Base-by-base conservation (phyloP, 2,797 vertebrate genomes). In the Garrulus glandarius region DNA sequence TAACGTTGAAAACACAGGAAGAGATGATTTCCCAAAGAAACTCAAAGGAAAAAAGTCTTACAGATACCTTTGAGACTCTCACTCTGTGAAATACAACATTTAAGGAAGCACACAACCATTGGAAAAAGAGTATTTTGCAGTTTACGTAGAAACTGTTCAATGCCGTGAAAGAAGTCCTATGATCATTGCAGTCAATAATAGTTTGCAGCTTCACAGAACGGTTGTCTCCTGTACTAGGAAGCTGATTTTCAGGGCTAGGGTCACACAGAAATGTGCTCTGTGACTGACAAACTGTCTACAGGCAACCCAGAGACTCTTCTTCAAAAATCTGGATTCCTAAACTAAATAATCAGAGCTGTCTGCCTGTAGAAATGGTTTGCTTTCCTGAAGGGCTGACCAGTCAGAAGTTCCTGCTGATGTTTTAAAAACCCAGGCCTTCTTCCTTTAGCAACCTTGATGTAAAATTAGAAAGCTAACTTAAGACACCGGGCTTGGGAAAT, bases 381-480 rank as follows among this genome's bases (percentile, higher is more conserved):
- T 92, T 67, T 88, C 56, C 49, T 79, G 37, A 67, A 47, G 36
- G 59, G 63, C 34, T 94, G 83, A 72, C 29, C 65, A 87, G 63
- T 36, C 50, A 88, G 44, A 36, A 80, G 27, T 36, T 78, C 21
- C 36, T 71, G 81, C 29, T 32, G 37, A 23, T 29, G 49, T 81
- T 87, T 82, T 17, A 91, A 83, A 91, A 91, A 57, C 67, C 39
- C 50, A 72, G 37, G 6, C 34, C 47, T 81, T 60, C 74, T 72
- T 81, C 52, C n/a, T 67, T 87, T 87, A 91, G 30, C 41, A 87
- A 63, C 44, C 37, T 89, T 82, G 52, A 67, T 19, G 71, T n/a
- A 92, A 94, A 96, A 87, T 87, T 91, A 91, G 78, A 82, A 91
- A 89, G 32, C 71, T 83, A 84, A 77, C 10, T 84, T 94, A 46